Base-by-base conservation (phyloP, 1,140 invertebrate species). In the Aradophagus sp. region DNA sequence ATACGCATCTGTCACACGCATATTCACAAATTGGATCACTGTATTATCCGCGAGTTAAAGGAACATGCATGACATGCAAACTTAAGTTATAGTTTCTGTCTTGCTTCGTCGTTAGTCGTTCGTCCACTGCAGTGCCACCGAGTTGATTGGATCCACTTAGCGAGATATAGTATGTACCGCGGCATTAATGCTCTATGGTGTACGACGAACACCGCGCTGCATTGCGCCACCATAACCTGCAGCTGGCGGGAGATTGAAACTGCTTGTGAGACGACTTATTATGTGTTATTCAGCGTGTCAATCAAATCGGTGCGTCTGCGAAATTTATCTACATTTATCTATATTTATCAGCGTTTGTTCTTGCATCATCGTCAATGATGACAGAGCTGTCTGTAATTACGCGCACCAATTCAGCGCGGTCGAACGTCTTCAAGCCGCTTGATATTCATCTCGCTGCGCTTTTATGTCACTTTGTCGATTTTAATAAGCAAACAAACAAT, bases 81-180 rank as follows among this genome's bases (percentile, higher is more conserved):
- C 50, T 66, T 62, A 59, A 56, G 58, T 73, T 59, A 68, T 53
- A 73, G 53, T 61, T 73, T 67, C 67, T 75, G 47, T 74, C 75
- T 62, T 58, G 70, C 53, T 70, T 62, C 70, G 55, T 66, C 48
- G 44, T 70, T 56, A 65, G 47, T 69, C 38, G 75, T 76, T 73
- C 58, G 65, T 69, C 71, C 50, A 72, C 69, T 68, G 62, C 48
- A 73, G 71, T 75, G 77, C 77, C 76, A 80, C 77, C 62, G 77
- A 80, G 80, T 82, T 83, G 79, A 84, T 83, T 84, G 81, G 80
- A 82, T 83, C 80, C 81, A 84, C 80, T 84, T 82, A 83, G 80
- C 76, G 70, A 76, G 75, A 78, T 84, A 80, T 76, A 80, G 79
- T 77, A 70, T 72, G 80, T 82, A 55, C 61, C 26, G 73, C 74